Conservation (phyloP, 2,113 vertebrate genomes). For the Xenopus laevis region DNA sequence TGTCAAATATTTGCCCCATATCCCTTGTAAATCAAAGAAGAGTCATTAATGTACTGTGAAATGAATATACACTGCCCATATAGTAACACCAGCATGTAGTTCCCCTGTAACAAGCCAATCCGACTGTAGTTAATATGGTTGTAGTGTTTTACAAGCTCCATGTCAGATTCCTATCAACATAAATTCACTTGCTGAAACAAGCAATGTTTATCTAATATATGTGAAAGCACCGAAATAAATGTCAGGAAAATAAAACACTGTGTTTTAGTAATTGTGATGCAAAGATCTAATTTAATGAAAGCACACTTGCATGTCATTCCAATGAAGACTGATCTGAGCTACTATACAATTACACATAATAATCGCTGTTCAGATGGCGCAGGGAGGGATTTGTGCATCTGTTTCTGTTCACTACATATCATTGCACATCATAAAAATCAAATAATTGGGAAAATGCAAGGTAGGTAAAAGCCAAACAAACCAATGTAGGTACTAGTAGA, state of each 20-base stretch:
- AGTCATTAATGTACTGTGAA: no score
- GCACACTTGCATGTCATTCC: slow-evolving; percentile 31
- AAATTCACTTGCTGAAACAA: slow-evolving; percentile 16
- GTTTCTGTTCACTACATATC: slow-evolving; percentile 4
- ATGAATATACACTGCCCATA: no score
- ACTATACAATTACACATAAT: slow-evolving; percentile 41
- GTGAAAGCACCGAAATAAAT: slow-evolving; percentile 31
- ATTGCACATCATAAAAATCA: neutral
- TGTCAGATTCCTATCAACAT: slow-evolving; percentile 7
- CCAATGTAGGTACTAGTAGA: no score
- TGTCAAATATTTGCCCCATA: no score
- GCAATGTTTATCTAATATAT: slow-evolving; percentile 34
- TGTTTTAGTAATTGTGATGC: slow-evolving; percentile 39
- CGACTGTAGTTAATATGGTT: neutral
- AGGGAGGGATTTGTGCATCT: slow-evolving; percentile 19
- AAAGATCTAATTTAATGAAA: slow-evolving; percentile 43
- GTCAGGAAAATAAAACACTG: slow-evolving; percentile 31
- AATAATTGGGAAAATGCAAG: neutral
- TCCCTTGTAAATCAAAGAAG: no score
- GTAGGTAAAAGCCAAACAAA: neutral
- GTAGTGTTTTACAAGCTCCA: slow-evolving; percentile 11
- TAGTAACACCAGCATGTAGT: no score
- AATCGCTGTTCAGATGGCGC: slow-evolving; percentile 18
- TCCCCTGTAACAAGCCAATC: no score
- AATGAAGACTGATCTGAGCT: slow-evolving; percentile 24